These are phyloP conservation scores for Pimephales promelas DNA, from an alignment of 2,113 vertebrate genomes.

Conservation along the genomic window DNA sequence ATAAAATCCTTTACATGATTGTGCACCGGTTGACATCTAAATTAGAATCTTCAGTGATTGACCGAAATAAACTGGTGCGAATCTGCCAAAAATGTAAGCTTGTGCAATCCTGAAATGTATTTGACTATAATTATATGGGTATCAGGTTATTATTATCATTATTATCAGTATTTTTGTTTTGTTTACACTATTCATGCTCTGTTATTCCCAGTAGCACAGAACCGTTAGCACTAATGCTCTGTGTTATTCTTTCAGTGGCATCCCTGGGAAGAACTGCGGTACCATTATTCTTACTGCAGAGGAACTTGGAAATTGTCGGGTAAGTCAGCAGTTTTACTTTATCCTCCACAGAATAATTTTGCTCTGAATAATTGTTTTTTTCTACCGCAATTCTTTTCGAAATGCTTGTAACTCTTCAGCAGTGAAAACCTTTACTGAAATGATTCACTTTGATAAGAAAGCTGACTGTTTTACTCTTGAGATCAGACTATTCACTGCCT, in stretches of 20 bases:
- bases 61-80: neutral
- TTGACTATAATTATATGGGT: neutral
- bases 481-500: constrained; percentile 7
- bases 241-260: constrained; percentile 75
- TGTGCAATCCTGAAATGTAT: neutral
- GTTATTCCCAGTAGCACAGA: neutral
- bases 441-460: constrained; percentile 21
- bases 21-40: neutral
- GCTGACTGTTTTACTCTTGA: constrained; percentile 1
- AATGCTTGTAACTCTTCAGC: neutral
- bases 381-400: neutral
- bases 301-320: constrained; percentile 93
- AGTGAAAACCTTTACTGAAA: constrained; percentile 20
- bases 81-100: neutral
- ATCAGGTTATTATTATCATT: constrained; percentile 7
- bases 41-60: neutral
- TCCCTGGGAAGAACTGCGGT: constrained; percentile 93
- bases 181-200: neutral
- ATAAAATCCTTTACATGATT: neutral
- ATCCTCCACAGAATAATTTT: constrained; percentile 24
- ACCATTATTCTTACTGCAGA: constrained; percentile 89
- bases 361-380: constrained; percentile 13
- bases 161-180: neutral
- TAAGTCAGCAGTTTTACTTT: constrained; percentile 71
- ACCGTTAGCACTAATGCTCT: neutral